Evolutionary conservation across 2,888 invertebrate species (phyloP).

Genomic region (Drepanosiphum platanoidis): DNA sequence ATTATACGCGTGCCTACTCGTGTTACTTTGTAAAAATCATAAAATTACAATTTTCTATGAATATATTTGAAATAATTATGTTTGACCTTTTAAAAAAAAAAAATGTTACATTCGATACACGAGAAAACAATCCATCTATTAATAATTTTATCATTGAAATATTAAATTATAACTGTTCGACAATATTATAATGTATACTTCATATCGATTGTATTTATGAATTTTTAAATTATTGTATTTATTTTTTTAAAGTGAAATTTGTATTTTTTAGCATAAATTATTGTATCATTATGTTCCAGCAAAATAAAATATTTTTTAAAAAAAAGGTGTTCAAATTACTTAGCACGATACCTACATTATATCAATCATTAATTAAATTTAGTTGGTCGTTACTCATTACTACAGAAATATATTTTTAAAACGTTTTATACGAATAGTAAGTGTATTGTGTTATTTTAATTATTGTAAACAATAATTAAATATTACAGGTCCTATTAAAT

Average conservation of each 20-base stretch:
- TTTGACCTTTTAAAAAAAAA: background rate
- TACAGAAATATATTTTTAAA: background rate
- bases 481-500: too few species aligned
- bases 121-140: background rate
- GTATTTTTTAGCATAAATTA: background rate
- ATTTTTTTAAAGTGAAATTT: background rate
- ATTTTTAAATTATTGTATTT: background rate
- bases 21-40: background rate
- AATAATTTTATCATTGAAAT: background rate
- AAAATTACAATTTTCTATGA: background rate
- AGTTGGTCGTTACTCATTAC: background rate
- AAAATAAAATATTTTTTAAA: background rate
- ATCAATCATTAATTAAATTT: background rate
- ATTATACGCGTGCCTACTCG: background rate
- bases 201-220: background rate
- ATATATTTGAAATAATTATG: background rate
- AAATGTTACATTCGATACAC: background rate
- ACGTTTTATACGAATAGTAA: too few species aligned
- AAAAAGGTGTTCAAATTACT: background rate
- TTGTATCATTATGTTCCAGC: background rate
- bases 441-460: too few species aligned
- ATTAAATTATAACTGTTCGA: conserved; percentile 9
- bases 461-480: too few species aligned
- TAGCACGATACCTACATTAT: background rate
- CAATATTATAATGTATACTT: background rate